These are phyloP conservation scores for Opisthograptis luteolata DNA, from an alignment of 2,888 invertebrate species.

Conservation along the genomic window DNA sequence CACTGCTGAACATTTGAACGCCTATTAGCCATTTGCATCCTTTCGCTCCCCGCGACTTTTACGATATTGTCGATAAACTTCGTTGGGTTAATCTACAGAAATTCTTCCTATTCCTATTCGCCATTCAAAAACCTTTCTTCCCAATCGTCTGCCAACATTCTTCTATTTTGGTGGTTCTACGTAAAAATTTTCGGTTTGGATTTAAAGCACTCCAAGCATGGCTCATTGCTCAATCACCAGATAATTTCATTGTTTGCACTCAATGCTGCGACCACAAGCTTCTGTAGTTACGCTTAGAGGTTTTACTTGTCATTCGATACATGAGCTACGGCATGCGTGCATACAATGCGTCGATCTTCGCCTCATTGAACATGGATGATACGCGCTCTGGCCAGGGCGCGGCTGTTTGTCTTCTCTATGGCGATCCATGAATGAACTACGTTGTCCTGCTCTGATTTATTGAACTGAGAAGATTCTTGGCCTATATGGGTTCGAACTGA, in stretches of 20 bases:
- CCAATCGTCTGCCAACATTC: too few relatives aligned
- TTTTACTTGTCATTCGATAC: constrained; percentile 34
- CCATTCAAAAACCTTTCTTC: too few relatives aligned
- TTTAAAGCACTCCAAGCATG: too few relatives aligned
- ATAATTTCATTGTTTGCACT: constrained; percentile 6
- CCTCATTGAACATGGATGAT: constrained; percentile 56
- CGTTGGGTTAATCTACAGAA: too few relatives aligned
- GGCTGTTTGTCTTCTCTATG: constrained; percentile 50
- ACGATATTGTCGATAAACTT: too few relatives aligned
- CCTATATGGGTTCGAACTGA: too few relatives aligned
- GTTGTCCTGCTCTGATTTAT: constrained; percentile 26
- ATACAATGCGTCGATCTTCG: constrained; percentile 49
- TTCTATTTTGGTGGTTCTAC: too few relatives aligned
- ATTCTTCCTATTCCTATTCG: too few relatives aligned
- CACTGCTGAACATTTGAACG: too few relatives aligned
- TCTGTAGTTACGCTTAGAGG: constrained; percentile 34
- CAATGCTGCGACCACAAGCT: constrained; percentile 30
- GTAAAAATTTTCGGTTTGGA: too few relatives aligned
- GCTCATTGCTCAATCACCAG: constrained; percentile 4
- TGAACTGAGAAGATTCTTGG: constrained; percentile 8
- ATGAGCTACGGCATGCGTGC: constrained; percentile 43
- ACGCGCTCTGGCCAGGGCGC: constrained; percentile 51
- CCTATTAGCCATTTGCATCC: too few relatives aligned
- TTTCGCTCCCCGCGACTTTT: too few relatives aligned
- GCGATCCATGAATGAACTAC: constrained; percentile 53